These are phyloP conservation scores for Sminthurinus signatus DNA, from an alignment of 1,140 invertebrate genomes.

Conservation along the genomic window DNA sequence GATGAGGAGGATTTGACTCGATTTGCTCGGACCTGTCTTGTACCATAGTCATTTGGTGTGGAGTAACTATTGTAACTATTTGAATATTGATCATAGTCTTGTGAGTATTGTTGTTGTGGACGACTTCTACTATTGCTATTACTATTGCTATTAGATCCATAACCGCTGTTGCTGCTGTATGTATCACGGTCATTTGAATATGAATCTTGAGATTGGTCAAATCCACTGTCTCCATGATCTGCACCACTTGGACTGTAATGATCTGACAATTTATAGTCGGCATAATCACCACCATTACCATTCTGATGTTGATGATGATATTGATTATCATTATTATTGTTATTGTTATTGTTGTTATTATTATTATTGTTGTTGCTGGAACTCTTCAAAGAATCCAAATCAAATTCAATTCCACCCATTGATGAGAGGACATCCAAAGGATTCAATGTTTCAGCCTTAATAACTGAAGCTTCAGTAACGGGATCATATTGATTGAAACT, in stretches of 20 bases:
- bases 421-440: not conserved
- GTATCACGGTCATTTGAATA: not conserved
- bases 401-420: conserved; percentile 3
- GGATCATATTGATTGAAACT: conserved; percentile 8
- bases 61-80: not conserved
- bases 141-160: not conserved
- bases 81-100: not conserved
- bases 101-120: not conserved
- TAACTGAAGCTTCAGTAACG: not conserved
- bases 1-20: no score
- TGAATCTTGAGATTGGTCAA: not conserved
- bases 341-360: not conserved
- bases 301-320: not conserved
- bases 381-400: not conserved
- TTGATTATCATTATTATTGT: not conserved
- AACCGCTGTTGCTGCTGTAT: not conserved
- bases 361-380: not conserved
- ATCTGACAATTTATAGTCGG: conserved; percentile 2
- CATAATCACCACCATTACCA: not conserved
- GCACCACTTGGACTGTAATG: not conserved
- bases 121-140: not conserved
- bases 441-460: conserved; percentile 5
- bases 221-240: not conserved
- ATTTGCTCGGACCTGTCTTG: no score
- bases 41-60: not conserved